Conservation (phyloP, 35 echinoderm and acorn worm genomes). For the Strongylocentrotus purpuratus region DNA sequence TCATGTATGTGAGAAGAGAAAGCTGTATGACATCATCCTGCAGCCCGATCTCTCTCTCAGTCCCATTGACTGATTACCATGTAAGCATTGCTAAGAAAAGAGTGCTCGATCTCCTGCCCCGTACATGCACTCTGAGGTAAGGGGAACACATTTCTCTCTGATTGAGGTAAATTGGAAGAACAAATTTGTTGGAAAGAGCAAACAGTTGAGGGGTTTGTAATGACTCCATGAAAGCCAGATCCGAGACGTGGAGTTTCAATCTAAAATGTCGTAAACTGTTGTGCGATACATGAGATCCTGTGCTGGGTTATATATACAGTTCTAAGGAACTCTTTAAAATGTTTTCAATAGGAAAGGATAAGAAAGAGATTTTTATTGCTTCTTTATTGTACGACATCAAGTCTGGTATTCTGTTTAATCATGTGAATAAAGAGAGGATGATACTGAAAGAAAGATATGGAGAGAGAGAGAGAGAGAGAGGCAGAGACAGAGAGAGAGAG, state of each 20-base stretch:
- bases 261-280: neutral
- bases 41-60: neutral
- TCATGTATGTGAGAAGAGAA: neutral
- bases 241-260: neutral
- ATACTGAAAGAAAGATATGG: too few relatives aligned
- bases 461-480: neutral
- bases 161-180: slow-evolving; percentile 24
- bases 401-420: neutral
- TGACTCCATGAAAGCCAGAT: neutral
- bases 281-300: neutral
- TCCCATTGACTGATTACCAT: neutral
- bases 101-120: neutral
- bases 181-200: neutral
- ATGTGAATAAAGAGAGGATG: neutral
- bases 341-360: neutral
- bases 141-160: slow-evolving; percentile 8
- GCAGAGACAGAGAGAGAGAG: neutral
- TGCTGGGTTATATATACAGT: neutral
- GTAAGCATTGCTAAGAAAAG: neutral
- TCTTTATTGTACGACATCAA: neutral
- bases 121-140: neutral
- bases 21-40: neutral
- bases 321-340: neutral
- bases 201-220: slow-evolving; percentile 2
- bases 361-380: neutral